Base-by-base conservation (phyloP, 2,888 invertebrate species). In the Hyles lineata region DNA sequence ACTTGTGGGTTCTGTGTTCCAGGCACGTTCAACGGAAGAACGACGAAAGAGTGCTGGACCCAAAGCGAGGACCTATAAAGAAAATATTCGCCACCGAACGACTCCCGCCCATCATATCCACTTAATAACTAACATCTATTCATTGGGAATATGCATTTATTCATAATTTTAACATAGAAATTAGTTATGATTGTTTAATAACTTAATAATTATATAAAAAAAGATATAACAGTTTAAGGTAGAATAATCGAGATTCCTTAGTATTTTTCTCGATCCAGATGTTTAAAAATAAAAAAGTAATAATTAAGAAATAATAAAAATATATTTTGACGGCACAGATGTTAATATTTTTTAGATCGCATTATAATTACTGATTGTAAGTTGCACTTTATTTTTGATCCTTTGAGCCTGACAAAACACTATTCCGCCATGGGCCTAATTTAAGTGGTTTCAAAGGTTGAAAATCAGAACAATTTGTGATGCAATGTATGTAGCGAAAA, bases 1-100 rank as follows among this genome's bases (percentile, higher is more conserved):
- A 55, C 29, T 17, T 63, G 70, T 71, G 62, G 71, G 50, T 69
- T 72, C 78, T 84, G 83, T 78, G 76, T 91, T 92, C 82, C 92
- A 95, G 95, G 79, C 87, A 93, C 82, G 76, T 89, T 75, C 82
- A 90, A 74, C 88, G 95, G 75, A 89, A 89, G 80, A 86, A 85
- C 82, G 92, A 92, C 89, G 90, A 93, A 86, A 88, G 95, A 89
- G 87, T 94, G 75, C 74, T 95, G 85, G 95, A 95, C 87, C 88
- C 94, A 82, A 93, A 91, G 87, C 93, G 94, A 81, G 94, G 93
- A 74, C 94, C 91, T 72, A 88, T 95, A 82, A 93, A 89, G 87
- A 94, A 91, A 84, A 86, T 90, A 72, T 85, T 94, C 72, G 87
- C 87, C 60, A 88, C 87, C 77, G 92, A 93, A 74, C 92, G 93